Conservation (phyloP, 53 echinoderm and acorn worm species). For the Paracentrotus lividus region DNA sequence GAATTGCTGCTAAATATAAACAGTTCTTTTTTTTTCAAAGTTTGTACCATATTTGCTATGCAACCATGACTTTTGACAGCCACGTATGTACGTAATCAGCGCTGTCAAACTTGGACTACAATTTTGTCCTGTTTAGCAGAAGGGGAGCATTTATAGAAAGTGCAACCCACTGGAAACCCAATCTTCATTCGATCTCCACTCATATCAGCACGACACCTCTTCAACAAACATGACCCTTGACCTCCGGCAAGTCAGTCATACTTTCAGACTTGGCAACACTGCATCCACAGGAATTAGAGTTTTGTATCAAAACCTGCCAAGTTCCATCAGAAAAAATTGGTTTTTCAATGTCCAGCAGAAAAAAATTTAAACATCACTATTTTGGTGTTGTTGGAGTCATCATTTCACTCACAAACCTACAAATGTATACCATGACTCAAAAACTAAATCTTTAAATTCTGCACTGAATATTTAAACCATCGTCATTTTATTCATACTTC, state of each 20-base stretch:
- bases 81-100: too few relatives aligned
- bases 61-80: neutral
- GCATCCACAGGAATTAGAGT: neutral
- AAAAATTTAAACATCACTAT: too few relatives aligned
- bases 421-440: too few relatives aligned
- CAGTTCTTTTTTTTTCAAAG: too few relatives aligned
- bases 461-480: too few relatives aligned
- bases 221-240: conserved; percentile 28
- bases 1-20: too few relatives aligned
- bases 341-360: too few relatives aligned
- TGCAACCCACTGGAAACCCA: conserved; percentile 21
- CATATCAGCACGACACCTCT: conserved; percentile 50
- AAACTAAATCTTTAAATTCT: too few relatives aligned
- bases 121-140: neutral
- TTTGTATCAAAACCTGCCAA: neutral
- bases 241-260: neutral
- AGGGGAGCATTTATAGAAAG: neutral
- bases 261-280: conserved; percentile 17
- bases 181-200: conserved; percentile 17
- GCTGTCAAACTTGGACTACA: neutral
- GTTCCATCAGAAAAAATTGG: neutral
- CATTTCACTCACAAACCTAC: too few relatives aligned
- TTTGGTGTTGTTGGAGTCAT: too few relatives aligned
- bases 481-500: too few relatives aligned
- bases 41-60: too few relatives aligned